Percentiles rank a stretch among this genome's conserved stretches.
These are phyloP conservation scores for Dipodomys spectabilis DNA, from an alignment of 2,113 vertebrate genomes.

Conservation along the genomic window DNA sequence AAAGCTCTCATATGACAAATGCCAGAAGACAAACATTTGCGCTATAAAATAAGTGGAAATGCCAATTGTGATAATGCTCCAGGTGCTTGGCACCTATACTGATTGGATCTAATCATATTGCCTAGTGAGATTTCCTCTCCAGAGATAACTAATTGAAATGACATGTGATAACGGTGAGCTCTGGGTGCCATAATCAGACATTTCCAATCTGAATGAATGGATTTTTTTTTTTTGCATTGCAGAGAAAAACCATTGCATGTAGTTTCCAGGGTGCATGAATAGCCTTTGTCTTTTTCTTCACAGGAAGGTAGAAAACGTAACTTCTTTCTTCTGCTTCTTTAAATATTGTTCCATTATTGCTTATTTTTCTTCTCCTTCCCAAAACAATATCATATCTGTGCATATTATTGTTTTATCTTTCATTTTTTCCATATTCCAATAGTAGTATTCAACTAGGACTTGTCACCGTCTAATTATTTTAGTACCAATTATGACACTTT, in stretches of 20 bases:
- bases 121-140: conserved; percentile 82
- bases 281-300: not conserved
- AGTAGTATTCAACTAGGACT: not conserved
- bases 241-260: not conserved
- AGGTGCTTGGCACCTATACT: conserved; percentile 76
- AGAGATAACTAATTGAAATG: conserved; percentile 58
- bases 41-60: conserved; percentile 78
- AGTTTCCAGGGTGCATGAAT: not conserved
- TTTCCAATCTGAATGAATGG: conserved; percentile 68
- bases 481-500: not conserved
- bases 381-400: not conserved
- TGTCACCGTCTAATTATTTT: conserved; percentile 10
- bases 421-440: not conserved
- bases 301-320: not conserved
- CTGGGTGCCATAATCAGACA: conserved; percentile 59
- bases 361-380: not conserved
- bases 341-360: not conserved
- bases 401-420: too few relatives aligned
- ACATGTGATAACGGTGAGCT: not conserved
- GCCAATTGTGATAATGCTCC: conserved; percentile 78
- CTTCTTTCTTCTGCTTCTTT: not conserved
- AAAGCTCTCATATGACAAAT: conserved; percentile 82
- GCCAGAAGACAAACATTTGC: conserved; percentile 83
- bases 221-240: conserved; percentile 19
- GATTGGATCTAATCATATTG: conserved; percentile 76